Evolutionary conservation across 2,797 vertebrate genomes (phyloP).

Genomic region (Eidolon dupreanum): DNA sequence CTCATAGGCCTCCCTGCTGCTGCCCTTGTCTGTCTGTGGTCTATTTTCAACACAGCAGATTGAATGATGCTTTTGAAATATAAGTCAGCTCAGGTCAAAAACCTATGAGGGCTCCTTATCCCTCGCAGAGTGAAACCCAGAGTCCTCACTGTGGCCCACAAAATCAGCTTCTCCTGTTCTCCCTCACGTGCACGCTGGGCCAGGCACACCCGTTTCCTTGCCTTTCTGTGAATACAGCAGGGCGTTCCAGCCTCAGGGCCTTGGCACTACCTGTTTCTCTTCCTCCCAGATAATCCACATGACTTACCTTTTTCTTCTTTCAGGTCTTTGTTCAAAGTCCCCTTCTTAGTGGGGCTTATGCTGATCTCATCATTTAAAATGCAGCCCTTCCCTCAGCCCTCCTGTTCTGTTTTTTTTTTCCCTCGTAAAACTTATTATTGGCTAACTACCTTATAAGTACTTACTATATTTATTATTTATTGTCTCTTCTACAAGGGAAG

Average conservation of each 20-base stretch:
- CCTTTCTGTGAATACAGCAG: not conserved
- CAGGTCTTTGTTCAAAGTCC: not conserved
- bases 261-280: not conserved
- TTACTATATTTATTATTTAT: not conserved
- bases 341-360: not conserved
- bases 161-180: not conserved
- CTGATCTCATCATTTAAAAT: not conserved
- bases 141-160: not conserved
- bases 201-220: not conserved
- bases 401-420: not conserved
- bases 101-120: not conserved
- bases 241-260: not conserved
- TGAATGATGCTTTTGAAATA: slow-evolving; percentile 8
- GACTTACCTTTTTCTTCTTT: not conserved
- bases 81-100: slow-evolving; percentile 35
- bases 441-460: not conserved
- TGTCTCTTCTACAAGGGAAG: not conserved
- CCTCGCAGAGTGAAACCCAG: not conserved
- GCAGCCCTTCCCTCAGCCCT: not conserved
- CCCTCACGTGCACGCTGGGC: not conserved
- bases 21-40: not conserved
- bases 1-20: not conserved
- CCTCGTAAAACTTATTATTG: not conserved
- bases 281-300: not conserved
- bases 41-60: slow-evolving; percentile 39